A percentile compares a stretch with the other conserved stretches of the same genome.
Evolutionary conservation across 2,888 invertebrate genomes (phyloP).

Genomic region (Phyto melanocephala): DNA sequence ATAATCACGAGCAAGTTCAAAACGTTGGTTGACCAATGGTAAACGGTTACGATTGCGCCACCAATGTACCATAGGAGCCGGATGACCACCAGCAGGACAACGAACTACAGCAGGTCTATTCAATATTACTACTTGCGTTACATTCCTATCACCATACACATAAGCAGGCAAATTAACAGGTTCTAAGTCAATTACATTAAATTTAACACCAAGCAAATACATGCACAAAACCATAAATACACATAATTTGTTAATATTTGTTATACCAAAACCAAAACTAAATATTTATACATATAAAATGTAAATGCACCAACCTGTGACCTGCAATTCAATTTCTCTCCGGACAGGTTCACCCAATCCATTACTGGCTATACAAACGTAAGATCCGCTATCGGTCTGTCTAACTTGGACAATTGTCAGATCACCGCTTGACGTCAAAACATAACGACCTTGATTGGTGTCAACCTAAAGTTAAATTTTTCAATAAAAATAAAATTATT

Average conservation of each 20-base stretch:
- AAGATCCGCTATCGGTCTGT: constrained; percentile 90
- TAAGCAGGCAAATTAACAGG: constrained; percentile 79
- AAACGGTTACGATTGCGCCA: constrained; percentile 89
- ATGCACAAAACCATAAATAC: constrained; percentile 43
- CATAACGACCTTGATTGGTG: constrained; percentile 85
- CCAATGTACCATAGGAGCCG: constrained; percentile 89
- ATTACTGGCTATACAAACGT: constrained; percentile 92
- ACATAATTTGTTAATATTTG: constrained; percentile 6
- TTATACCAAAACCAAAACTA: constrained; percentile 35
- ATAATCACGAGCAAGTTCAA: constrained; percentile 86
- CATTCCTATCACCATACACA: constrained; percentile 84
- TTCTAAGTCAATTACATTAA: constrained; percentile 69
- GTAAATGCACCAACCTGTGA: constrained; percentile 83
- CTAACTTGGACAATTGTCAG: constrained; percentile 90
- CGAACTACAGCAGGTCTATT: constrained; percentile 85
- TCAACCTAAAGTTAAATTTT: constrained; percentile 82
- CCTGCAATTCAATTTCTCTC: constrained; percentile 84
- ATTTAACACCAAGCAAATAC: constrained; percentile 66
- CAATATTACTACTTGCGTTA: constrained; percentile 84
- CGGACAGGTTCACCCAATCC: constrained; percentile 84
- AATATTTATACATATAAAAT: background rate
- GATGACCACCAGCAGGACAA: constrained; percentile 91
- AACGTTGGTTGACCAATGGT: constrained; percentile 81
- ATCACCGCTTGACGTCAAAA: constrained; percentile 85
- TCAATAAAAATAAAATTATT: background rate